A percentile compares a stretch with the other conserved stretches of the same genome.
These are phyloP conservation scores for Hypomecis atomaria DNA, from an alignment of 2,888 invertebrate species.

Conservation along the genomic window DNA sequence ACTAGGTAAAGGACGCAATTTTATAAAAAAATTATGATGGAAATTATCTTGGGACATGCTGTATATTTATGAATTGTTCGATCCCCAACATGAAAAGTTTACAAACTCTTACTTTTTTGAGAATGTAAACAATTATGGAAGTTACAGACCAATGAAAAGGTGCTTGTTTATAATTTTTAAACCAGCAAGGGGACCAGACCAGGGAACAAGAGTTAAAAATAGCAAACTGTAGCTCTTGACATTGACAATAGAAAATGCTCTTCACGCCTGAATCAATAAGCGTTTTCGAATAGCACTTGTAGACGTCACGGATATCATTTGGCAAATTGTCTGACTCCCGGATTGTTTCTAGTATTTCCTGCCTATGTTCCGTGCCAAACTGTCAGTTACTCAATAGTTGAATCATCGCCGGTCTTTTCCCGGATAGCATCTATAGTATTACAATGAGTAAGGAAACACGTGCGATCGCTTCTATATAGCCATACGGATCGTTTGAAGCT, in stretches of 20 bases:
- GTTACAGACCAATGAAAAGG: too few relatives aligned
- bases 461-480: not conserved
- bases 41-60: not conserved
- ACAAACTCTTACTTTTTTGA: too few relatives aligned
- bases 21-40: not conserved
- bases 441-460: constrained; percentile 7
- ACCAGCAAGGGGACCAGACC: too few relatives aligned
- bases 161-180: too few relatives aligned
- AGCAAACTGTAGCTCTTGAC: constrained; percentile 2
- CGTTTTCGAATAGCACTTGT: constrained; percentile 5
- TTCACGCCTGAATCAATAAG: constrained; percentile 4
- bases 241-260: constrained; percentile 11
- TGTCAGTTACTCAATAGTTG: constrained; percentile 23
- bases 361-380: constrained; percentile 16
- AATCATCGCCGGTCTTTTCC: constrained; percentile 28
- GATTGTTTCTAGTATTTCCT: constrained; percentile 25
- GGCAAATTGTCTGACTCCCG: constrained; percentile 22
- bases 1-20: constrained; percentile 2
- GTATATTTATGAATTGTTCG: too few relatives aligned
- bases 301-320: constrained; percentile 21
- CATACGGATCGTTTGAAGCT: not conserved
- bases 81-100: too few relatives aligned
- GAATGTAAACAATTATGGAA: too few relatives aligned
- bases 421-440: constrained; percentile 11
- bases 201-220: too few relatives aligned